Conservation (phyloP, 2,797 vertebrate species). For the Fistularia tabacaria region DNA sequence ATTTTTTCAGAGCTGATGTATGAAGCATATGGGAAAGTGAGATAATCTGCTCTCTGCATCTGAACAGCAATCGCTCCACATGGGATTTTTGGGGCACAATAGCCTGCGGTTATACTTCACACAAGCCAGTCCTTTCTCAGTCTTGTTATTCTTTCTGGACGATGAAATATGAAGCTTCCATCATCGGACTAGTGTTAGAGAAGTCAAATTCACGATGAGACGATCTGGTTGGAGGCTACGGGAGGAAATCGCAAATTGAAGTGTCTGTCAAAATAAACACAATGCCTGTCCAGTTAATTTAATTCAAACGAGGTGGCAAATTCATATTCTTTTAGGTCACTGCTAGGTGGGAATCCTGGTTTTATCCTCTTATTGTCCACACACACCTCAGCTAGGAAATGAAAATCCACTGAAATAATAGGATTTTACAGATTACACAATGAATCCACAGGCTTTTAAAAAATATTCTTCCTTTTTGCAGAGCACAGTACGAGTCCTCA, state of each 20-base stretch:
- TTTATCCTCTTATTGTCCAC: slow-evolving; percentile 45
- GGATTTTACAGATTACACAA: slow-evolving; percentile 45
- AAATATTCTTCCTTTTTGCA: background rate
- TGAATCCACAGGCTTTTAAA: slow-evolving; percentile 7
- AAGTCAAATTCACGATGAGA: slow-evolving; percentile 15
- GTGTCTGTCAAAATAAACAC: slow-evolving; percentile 14
- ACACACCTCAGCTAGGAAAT: slow-evolving; percentile 49
- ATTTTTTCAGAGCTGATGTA: too few species aligned
- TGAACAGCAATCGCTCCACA: slow-evolving; percentile 34
- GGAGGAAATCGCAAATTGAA: slow-evolving; percentile 27
- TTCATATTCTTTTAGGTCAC: slow-evolving; percentile 29
- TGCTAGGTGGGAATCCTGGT: slow-evolving; percentile 5
- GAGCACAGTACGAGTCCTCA: background rate
- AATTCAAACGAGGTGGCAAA: slow-evolving; percentile 24
- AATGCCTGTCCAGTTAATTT: slow-evolving; percentile 18
- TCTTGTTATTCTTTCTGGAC: slow-evolving; percentile 32
- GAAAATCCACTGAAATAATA: slow-evolving; percentile 52
- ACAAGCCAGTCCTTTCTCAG: slow-evolving; percentile 26
- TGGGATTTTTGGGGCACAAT: slow-evolving; percentile 39
- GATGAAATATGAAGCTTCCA: slow-evolving; percentile 36
- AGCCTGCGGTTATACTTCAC: slow-evolving; percentile 34
- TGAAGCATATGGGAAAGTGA: slow-evolving; percentile 35
- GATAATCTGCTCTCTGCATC: slow-evolving; percentile 32
- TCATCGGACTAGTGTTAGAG: slow-evolving; percentile 26
- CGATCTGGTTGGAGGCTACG: slow-evolving; percentile 8